Evolutionary conservation across 2,797 vertebrate genomes (phyloP).

Genomic region (Ctenopoma kingsleyae): DNA sequence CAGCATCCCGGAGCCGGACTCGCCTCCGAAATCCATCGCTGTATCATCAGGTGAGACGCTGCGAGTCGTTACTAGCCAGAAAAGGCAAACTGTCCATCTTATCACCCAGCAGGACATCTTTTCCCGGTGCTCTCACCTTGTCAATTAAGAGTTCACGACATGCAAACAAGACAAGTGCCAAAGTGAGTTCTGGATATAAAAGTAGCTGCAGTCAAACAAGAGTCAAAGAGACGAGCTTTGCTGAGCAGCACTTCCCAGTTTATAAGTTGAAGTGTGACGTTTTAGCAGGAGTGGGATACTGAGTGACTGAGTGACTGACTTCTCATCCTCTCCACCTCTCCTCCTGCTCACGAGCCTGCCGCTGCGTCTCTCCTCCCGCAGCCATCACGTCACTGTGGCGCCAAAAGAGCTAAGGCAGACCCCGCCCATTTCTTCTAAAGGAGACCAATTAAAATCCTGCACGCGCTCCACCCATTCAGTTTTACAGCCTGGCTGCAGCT

Average conservation of each 20-base stretch:
- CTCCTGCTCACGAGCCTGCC: not conserved
- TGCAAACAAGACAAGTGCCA: not conserved
- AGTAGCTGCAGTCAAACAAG: not conserved
- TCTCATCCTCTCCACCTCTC: conserved; percentile 4
- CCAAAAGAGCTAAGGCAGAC: not conserved
- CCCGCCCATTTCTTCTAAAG: conserved; percentile 51
- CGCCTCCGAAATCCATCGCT: conserved; percentile 58
- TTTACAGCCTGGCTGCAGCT: not conserved
- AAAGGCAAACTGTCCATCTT: conserved; percentile 56
- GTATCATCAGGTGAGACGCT: conserved; percentile 28
- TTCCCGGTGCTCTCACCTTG: conserved; percentile 8
- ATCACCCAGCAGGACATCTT: conserved; percentile 54
- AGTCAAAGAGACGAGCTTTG: conserved; percentile 1
- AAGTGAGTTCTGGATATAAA: not conserved
- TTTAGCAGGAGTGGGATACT: not conserved
- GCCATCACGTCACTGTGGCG: conserved; percentile 36
- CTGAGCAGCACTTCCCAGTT: not conserved
- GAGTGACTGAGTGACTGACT: conserved; percentile 7
- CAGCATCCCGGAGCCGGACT: conserved; percentile 81
- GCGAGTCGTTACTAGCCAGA: conserved; percentile 34
- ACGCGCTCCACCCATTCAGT: conserved; percentile 16
- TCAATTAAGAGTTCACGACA: not conserved
- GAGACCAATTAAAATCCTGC: conserved; percentile 54
- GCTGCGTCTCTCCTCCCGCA: conserved; percentile 55
- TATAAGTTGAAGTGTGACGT: not conserved